Percentiles rank a stretch among this genome's conserved stretches.
Evolutionary conservation across 2,888 invertebrate genomes (phyloP).

Genomic region (Mimas tiliae): DNA sequence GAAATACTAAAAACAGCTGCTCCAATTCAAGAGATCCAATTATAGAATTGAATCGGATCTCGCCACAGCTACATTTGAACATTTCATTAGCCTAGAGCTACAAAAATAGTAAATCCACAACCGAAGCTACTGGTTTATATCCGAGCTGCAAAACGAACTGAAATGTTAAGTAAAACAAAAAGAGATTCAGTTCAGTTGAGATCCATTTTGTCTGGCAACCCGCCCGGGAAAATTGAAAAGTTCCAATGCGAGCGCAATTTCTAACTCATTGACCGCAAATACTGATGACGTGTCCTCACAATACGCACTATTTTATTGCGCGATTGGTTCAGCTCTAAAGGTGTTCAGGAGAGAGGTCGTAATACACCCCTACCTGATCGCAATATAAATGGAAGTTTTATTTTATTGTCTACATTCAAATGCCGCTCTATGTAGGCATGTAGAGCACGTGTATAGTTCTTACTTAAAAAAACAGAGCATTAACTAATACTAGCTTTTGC

Average conservation of each 20-base stretch:
- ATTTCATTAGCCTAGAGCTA: slow-evolving; percentile 8
- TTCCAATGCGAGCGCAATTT: slow-evolving; percentile 45
- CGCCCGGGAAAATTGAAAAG: slow-evolving; percentile 48
- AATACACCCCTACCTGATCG: background rate
- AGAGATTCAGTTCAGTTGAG: slow-evolving; percentile 36
- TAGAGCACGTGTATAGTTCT: too few species aligned
- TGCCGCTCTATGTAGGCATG: background rate
- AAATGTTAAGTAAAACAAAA: slow-evolving; percentile 34
- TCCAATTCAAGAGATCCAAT: slow-evolving; percentile 2
- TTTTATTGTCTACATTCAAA: background rate
- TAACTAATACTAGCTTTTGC: too few species aligned
- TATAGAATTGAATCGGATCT: slow-evolving; percentile 5
- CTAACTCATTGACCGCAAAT: slow-evolving; percentile 41
- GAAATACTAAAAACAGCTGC: background rate
- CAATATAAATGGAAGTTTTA: background rate
- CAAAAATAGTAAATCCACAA: slow-evolving; percentile 11
- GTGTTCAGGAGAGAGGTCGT: background rate
- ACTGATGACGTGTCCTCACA: background rate
- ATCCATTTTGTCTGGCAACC: slow-evolving; percentile 39
- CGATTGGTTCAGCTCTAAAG: background rate
- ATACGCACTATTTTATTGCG: background rate
- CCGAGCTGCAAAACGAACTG: background rate
- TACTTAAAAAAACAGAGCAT: too few species aligned
- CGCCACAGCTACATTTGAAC: background rate
- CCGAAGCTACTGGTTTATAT: slow-evolving; percentile 15